phyloP scores from a whole-genome alignment of 2,888 invertebrate species.

The Acronicta leporina region DNA sequence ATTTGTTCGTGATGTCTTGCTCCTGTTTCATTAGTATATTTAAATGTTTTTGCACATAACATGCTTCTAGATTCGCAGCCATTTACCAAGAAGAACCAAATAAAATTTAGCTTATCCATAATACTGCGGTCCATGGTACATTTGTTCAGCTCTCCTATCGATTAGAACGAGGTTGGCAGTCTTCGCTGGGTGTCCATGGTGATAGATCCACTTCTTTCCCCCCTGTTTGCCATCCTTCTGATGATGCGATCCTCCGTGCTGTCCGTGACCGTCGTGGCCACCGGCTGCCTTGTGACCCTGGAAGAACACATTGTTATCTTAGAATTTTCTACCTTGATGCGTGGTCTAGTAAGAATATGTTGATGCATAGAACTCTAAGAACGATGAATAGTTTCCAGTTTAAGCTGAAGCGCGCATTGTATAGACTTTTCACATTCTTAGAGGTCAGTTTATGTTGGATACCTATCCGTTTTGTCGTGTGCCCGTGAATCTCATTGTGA shows the following conservation, averaged over 20 bases:
- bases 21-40: no score
- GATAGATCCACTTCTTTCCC: constrained; percentile 90
- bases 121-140: constrained; percentile 72
- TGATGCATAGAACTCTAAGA: no score
- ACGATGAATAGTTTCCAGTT: no score
- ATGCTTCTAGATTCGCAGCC: background rate
- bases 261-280: constrained; percentile 89
- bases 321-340: no score
- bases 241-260: constrained; percentile 81
- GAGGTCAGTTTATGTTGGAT: no score
- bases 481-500: no score
- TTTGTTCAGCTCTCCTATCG: constrained; percentile 72
- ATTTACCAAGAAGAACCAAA: background rate
- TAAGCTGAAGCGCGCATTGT: no score
- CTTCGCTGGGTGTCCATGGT: constrained; percentile 81
- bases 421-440: no score
- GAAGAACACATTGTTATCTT: constrained; percentile 4
- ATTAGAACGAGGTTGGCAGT: constrained; percentile 75
- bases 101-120: constrained; percentile 65
- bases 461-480: no score
- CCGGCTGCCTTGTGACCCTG: constrained; percentile 88
- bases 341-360: no score
- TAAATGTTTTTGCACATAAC: no score
- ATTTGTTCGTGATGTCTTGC: no score
- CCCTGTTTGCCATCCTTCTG: constrained; percentile 80